Conservation (phyloP, 92 coral and sea anemone genomes). For the Palythoa heliodiscus region DNA sequence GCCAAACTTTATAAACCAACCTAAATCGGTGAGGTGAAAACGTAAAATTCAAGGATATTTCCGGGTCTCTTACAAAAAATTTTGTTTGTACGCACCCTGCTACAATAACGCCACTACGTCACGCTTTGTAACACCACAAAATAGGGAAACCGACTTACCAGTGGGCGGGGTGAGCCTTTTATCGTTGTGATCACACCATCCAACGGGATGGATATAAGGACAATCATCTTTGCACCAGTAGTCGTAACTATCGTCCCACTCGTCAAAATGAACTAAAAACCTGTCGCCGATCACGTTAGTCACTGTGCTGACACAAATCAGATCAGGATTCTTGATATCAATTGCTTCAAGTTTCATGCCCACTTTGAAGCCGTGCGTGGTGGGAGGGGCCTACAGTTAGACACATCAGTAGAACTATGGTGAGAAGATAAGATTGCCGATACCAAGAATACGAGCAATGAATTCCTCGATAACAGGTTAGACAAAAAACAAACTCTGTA, state of each 20-base stretch:
- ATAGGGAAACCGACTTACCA: constrained; percentile 45
- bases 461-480: too few species aligned
- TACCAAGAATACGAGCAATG: too few species aligned
- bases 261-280: constrained; percentile 71
- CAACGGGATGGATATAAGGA: constrained; percentile 69
- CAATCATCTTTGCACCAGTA: constrained; percentile 70
- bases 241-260: constrained; percentile 77
- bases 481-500: too few species aligned
- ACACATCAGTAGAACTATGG: not conserved
- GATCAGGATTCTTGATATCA: constrained; percentile 70
- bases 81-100: too few species aligned
- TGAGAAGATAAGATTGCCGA: too few species aligned
- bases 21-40: too few species aligned
- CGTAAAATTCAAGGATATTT: too few species aligned
- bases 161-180: constrained; percentile 86
- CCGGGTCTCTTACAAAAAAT: too few species aligned
- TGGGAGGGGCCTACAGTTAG: constrained; percentile 37
- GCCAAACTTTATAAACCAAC: too few species aligned
- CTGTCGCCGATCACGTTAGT: constrained; percentile 72
- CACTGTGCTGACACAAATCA: constrained; percentile 70
- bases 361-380: constrained; percentile 63
- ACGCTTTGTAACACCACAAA: not conserved
- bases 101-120: not conserved
- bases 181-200: constrained; percentile 79
- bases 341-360: constrained; percentile 73